Evolutionary conservation across 2,797 vertebrate species (phyloP).

Genomic region (Sebastes umbrosus): DNA sequence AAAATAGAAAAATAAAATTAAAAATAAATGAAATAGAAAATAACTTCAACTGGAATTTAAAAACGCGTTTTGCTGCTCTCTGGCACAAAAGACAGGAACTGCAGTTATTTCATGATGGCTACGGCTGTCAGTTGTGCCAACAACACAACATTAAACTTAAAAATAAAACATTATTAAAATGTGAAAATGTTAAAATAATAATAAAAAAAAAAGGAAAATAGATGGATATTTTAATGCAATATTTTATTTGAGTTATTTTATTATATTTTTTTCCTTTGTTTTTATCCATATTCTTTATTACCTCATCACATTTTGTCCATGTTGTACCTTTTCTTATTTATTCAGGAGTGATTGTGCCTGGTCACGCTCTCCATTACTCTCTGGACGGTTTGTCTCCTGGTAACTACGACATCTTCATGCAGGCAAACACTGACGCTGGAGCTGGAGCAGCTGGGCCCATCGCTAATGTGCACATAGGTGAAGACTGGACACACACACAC

Average conservation of each 20-base stretch:
- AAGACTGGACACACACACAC: background rate
- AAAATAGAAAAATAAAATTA: too few species aligned
- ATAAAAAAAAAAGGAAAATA: too few species aligned
- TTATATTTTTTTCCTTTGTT: background rate
- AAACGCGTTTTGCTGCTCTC: too few species aligned
- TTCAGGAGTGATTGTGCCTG: constrained; percentile 38
- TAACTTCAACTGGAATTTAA: too few species aligned
- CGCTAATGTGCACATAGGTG: constrained; percentile 42
- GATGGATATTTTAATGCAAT: background rate
- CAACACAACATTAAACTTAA: too few species aligned
- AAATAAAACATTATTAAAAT: too few species aligned
- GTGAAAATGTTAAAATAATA: too few species aligned
- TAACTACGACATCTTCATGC: constrained; percentile 50
- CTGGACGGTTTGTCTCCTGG: constrained; percentile 49
- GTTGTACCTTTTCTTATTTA: background rate
- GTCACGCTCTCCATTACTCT: background rate
- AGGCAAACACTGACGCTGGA: constrained; percentile 57
- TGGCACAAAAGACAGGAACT: too few species aligned
- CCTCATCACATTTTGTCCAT: background rate
- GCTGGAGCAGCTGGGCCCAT: constrained; percentile 19
- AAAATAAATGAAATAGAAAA: too few species aligned
- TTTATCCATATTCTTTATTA: background rate
- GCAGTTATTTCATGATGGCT: too few species aligned
- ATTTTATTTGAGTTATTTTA: background rate
- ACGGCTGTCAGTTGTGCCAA: too few species aligned